Evolutionary conservation across 2,113 vertebrate genomes (phyloP).

Genomic region (Anarrhichthys ocellatus): DNA sequence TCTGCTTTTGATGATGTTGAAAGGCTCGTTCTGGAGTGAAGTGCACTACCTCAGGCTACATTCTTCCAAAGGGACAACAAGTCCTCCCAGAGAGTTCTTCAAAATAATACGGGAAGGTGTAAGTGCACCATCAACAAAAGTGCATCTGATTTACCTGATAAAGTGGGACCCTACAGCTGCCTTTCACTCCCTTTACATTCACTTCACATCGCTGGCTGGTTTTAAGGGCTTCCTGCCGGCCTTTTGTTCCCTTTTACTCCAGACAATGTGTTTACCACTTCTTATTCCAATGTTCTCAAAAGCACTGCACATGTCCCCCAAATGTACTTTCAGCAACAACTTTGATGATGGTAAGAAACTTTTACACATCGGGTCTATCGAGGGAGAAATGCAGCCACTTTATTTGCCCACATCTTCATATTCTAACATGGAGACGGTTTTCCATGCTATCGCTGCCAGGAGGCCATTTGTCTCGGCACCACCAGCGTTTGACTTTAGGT

Average conservation of each 20-base stretch:
- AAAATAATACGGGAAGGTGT: slow-evolving; percentile 38
- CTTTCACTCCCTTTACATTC: slow-evolving; percentile 35
- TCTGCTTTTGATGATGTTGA: slow-evolving; percentile 36
- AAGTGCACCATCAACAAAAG: slow-evolving; percentile 60
- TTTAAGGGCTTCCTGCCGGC: slow-evolving; percentile 21
- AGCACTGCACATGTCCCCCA: slow-evolving; percentile 10
- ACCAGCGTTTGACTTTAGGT: slow-evolving; percentile 53
- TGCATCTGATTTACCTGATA: slow-evolving; percentile 42
- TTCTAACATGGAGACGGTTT: slow-evolving; percentile 60
- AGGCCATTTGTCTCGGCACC: slow-evolving; percentile 73
- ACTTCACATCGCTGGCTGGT: slow-evolving; percentile 26
- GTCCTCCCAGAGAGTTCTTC: slow-evolving; percentile 28
- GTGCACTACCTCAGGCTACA: slow-evolving; percentile 47
- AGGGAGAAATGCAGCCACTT: slow-evolving; percentile 37
- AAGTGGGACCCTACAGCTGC: slow-evolving; percentile 33
- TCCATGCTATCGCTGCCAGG: slow-evolving; percentile 65
- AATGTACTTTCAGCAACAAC: slow-evolving; percentile 23
- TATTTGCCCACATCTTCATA: slow-evolving; percentile 59
- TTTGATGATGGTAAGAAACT: slow-evolving; percentile 38
- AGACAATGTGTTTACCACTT: background rate
- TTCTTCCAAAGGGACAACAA: slow-evolving; percentile 36
- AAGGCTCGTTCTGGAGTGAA: slow-evolving; percentile 22
- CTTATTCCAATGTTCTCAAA: slow-evolving; percentile 28
- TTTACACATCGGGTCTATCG: slow-evolving; percentile 37
- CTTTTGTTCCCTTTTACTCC: slow-evolving; percentile 16